Evolutionary conservation across 2,888 invertebrate genomes (phyloP).

Genomic region (Terebella lapidaria): DNA sequence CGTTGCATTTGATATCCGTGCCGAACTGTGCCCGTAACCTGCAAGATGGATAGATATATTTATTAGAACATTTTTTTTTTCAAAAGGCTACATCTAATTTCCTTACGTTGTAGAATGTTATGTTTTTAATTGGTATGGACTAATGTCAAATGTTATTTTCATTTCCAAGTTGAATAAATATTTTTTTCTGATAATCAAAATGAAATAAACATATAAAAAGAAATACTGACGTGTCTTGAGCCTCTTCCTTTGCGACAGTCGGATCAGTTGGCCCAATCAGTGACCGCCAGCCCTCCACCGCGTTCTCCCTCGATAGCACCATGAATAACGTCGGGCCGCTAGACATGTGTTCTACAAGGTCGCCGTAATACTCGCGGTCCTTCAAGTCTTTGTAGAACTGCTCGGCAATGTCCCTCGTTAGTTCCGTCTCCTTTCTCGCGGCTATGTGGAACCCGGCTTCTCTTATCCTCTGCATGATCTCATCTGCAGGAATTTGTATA

Average conservation of each 20-base stretch:
- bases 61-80: not conserved
- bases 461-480: slow-evolving; percentile 48
- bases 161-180: no score
- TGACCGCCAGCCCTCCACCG: slow-evolving; percentile 46
- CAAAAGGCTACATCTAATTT: not conserved
- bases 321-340: slow-evolving; percentile 51
- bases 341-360: slow-evolving; percentile 46
- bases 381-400: slow-evolving; percentile 44
- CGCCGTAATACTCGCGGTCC: slow-evolving; percentile 46
- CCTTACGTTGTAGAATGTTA: no score
- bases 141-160: no score
- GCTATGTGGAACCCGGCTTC: slow-evolving; percentile 52
- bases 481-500: slow-evolving; percentile 32
- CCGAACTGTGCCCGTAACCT: slow-evolving; percentile 49
- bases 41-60: slow-evolving; percentile 14
- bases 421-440: slow-evolving; percentile 44
- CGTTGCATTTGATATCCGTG: slow-evolving; percentile 38
- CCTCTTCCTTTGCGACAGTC: slow-evolving; percentile 39
- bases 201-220: not conserved
- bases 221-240: slow-evolving; percentile 41
- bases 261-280: slow-evolving; percentile 48
- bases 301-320: slow-evolving; percentile 48
- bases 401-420: slow-evolving; percentile 43
- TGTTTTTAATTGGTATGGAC: no score
- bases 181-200: not conserved